Conservation (phyloP, 1,140 invertebrate species). For the Drosophila ananassae region DNA sequence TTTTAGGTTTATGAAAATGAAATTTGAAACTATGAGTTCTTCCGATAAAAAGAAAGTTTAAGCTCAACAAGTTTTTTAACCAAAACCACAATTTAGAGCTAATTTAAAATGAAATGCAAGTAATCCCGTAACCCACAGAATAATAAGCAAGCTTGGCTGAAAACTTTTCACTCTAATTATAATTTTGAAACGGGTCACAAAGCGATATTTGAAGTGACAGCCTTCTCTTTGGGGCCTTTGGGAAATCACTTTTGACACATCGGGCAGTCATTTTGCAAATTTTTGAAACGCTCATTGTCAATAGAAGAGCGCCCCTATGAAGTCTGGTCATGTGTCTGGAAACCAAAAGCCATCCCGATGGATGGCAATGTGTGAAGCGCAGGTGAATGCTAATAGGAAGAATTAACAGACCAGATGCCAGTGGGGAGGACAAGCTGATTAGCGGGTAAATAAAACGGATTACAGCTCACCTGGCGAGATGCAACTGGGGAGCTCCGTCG, state of each 20-base stretch:
- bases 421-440: conserved; percentile 56
- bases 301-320: background rate
- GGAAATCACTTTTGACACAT: conserved; percentile 24
- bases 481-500: background rate
- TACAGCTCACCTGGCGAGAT: conserved; percentile 34
- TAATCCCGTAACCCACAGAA: background rate
- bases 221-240: background rate
- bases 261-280: background rate
- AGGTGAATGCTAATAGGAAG: conserved; percentile 41
- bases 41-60: no score
- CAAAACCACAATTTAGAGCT: background rate
- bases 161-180: conserved; percentile 21
- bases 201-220: conserved; percentile 7
- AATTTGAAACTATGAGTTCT: no score
- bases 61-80: no score
- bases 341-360: conserved; percentile 12
- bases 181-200: conserved; percentile 17
- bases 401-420: conserved; percentile 40
- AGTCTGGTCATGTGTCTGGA: conserved; percentile 25
- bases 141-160: background rate
- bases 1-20: no score
- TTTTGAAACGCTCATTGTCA: background rate
- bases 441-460: conserved; percentile 48
- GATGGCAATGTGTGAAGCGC: conserved; percentile 42
- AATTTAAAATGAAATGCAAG: background rate